Evolutionary conservation across 2,113 vertebrate species (phyloP).

Genomic region (Rattus norvegicus): GRCr8 NC_086027.1:21396001-21396500

Average conservation of each 20-base stretch:
- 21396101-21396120: not conserved
- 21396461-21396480: not conserved
- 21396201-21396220: not conserved
- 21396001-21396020: not conserved
- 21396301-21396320: not conserved
- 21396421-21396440: not conserved
- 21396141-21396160: not conserved
- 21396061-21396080: too few relatives aligned
- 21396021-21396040: too few relatives aligned
- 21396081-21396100: too few relatives aligned
- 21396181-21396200: not conserved
- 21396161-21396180: not conserved
- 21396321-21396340: not conserved
- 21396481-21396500: not conserved
- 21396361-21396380: not conserved
- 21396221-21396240: not conserved
- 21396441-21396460: not conserved
- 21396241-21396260: not conserved
- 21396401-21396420: not conserved
- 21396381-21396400: not conserved
- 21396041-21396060: too few relatives aligned
- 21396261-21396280: not conserved
- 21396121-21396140: not conserved
- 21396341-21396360: not conserved
- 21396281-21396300: too few relatives aligned